phyloP scores from a whole-genome alignment of 2,888 invertebrate species.

The Caenorhabditis sp. region DNA sequence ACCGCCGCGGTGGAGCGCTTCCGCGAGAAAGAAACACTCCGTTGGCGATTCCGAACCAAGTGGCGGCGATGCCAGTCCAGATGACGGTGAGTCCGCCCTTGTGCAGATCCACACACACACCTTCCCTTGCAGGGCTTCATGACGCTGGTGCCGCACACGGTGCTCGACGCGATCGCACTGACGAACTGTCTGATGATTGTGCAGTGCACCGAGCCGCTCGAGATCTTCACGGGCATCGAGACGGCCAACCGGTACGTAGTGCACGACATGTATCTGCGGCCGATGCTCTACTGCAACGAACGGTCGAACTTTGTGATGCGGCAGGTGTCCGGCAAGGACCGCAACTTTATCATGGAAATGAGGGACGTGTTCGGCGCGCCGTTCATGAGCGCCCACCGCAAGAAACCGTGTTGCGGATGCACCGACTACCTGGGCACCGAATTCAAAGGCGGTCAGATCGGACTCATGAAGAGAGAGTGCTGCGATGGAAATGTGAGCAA shows the following conservation, averaged over 20 bases:
- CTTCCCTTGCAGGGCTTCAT: too few species aligned
- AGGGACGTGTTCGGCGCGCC: conserved; percentile 20
- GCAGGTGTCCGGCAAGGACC: background rate
- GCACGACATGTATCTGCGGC: conserved; percentile 43
- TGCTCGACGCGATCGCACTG: conserved; percentile 26
- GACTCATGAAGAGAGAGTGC: conserved; percentile 23
- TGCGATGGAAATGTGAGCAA: conserved; percentile 16
- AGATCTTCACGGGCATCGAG: conserved; percentile 37
- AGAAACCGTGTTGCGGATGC: conserved; percentile 18
- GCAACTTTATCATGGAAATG: conserved; percentile 32
- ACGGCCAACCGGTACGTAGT: conserved; percentile 40
- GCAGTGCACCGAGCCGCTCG: conserved; percentile 31
- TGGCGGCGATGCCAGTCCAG: conserved; percentile 22
- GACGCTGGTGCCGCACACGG: conserved; percentile 23
- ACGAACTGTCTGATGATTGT: conserved; percentile 35
- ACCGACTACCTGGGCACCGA: conserved; percentile 5
- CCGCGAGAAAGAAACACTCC: background rate
- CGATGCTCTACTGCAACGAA: conserved; percentile 33
- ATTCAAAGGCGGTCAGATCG: conserved; percentile 21
- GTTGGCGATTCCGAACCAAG: conserved; percentile 15
- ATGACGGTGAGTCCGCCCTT: too few species aligned
- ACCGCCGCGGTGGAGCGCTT: conserved; percentile 3
- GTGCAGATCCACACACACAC: too few species aligned
- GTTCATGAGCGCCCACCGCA: conserved; percentile 15
- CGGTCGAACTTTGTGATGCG: conserved; percentile 9